Percentiles rank a stretch among this genome's conserved stretches.
These are phyloP conservation scores for Andrena bucephala DNA, from an alignment of 2,888 invertebrate genomes.

Conservation along the genomic window DNA sequence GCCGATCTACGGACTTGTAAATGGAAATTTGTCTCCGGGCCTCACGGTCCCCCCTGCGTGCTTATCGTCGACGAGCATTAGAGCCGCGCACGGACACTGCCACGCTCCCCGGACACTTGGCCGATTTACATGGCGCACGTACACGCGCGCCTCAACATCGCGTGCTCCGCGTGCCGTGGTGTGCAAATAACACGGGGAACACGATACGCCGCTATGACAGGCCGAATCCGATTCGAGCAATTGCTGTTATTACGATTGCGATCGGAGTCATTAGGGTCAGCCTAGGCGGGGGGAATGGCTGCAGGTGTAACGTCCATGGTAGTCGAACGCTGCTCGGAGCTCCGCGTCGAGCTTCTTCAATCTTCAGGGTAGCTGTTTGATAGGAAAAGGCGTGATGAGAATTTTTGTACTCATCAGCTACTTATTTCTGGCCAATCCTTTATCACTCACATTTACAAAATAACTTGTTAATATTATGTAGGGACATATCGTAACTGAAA, in stretches of 20 bases:
- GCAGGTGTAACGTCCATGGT: conserved; percentile 24
- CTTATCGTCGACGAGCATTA: conserved; percentile 16
- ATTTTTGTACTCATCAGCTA: too few species aligned
- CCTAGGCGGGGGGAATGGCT: background rate
- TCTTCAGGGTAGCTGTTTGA: background rate
- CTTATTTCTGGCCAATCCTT: too few species aligned
- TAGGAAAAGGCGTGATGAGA: background rate
- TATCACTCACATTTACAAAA: too few species aligned
- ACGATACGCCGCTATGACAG: conserved; percentile 22
- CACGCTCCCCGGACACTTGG: background rate
- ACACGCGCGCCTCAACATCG: conserved; percentile 15
- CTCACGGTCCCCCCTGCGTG: background rate
- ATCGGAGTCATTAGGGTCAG: conserved; percentile 43
- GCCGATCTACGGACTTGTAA: conserved; percentile 64
- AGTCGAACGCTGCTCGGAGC: background rate
- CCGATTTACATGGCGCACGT: conserved; percentile 36
- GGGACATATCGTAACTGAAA: too few species aligned
- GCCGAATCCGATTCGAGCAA: conserved; percentile 37
- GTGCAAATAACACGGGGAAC: conserved; percentile 34
- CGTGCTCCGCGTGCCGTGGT: conserved; percentile 1
- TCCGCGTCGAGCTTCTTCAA: background rate
- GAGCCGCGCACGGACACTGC: background rate
- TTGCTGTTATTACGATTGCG: conserved; percentile 46
- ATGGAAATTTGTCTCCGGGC: conserved; percentile 68
- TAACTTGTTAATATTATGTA: too few species aligned